phyloP scores from a whole-genome alignment of 1,140 invertebrate genomes.

The Sogatella furcifera region DNA sequence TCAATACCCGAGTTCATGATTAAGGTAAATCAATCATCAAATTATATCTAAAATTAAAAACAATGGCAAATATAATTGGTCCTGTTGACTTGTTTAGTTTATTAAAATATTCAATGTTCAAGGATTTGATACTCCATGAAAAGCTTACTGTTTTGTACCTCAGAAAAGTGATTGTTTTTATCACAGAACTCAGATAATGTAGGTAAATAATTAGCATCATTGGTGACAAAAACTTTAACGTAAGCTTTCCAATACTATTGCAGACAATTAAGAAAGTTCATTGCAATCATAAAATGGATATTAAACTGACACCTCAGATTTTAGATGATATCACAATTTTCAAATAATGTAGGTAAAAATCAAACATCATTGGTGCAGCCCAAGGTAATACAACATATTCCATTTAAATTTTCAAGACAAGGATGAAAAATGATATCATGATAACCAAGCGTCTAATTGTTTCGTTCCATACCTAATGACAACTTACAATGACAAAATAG shows the following conservation, averaged over 20 bases:
- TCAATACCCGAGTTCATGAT: no score
- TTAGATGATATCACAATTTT: slow-evolving; percentile 16
- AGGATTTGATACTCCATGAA: no score
- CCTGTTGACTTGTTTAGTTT: no score
- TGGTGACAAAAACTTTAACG: not conserved
- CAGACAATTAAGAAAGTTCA: no score
- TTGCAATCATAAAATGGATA: no score
- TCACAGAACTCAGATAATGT: not conserved
- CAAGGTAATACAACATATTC: not conserved
- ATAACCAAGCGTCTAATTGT: not conserved
- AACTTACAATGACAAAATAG: no score
- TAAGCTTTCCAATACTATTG: not conserved
- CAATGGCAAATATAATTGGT: no score
- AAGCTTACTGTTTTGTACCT: no score
- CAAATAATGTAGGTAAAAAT: slow-evolving; percentile 47
- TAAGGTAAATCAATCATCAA: no score
- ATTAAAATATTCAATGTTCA: no score
- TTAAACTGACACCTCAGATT: not conserved
- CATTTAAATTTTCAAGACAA: not conserved
- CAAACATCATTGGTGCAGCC: slow-evolving; percentile 22
- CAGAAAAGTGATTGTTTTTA: slow-evolving; percentile 13
- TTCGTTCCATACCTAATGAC: no score
- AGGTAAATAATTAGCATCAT: not conserved
- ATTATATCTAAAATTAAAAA: no score
- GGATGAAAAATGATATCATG: not conserved